These are phyloP conservation scores for Cataglyphis livida DNA, from an alignment of 2,888 invertebrate species.

Conservation along the genomic window DNA sequence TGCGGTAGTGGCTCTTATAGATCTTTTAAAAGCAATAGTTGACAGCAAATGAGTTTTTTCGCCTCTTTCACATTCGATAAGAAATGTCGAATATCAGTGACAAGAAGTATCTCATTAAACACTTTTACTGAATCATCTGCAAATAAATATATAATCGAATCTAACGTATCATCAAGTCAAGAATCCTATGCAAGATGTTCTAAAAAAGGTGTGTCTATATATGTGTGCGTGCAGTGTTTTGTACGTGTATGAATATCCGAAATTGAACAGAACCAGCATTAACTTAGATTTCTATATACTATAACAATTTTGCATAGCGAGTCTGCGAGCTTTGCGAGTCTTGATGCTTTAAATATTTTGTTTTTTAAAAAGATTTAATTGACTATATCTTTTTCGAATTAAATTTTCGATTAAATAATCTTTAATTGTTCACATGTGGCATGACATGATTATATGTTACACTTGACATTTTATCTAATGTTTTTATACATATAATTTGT, in stretches of 20 bases:
- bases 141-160: background rate
- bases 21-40: background rate
- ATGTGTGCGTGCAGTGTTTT: background rate
- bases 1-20: background rate
- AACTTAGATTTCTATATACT: background rate
- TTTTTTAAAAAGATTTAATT: background rate
- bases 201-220: conserved; percentile 11
- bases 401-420: background rate
- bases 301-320: background rate
- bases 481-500: background rate
- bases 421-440: background rate
- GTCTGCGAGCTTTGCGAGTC: too few relatives aligned
- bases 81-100: conserved; percentile 11
- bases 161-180: background rate
- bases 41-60: background rate
- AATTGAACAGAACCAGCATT: background rate
- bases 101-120: conserved; percentile 16
- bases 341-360: background rate
- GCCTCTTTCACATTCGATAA: conserved; percentile 17
- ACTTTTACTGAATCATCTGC: background rate
- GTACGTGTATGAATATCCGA: background rate
- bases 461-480: background rate
- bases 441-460: background rate
- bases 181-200: background rate
- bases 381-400: background rate